Percentiles rank a stretch among this genome's conserved stretches.
Evolutionary conservation across 2,113 vertebrate genomes (phyloP).

Genomic region (Pteronura brasiliensis): DNA sequence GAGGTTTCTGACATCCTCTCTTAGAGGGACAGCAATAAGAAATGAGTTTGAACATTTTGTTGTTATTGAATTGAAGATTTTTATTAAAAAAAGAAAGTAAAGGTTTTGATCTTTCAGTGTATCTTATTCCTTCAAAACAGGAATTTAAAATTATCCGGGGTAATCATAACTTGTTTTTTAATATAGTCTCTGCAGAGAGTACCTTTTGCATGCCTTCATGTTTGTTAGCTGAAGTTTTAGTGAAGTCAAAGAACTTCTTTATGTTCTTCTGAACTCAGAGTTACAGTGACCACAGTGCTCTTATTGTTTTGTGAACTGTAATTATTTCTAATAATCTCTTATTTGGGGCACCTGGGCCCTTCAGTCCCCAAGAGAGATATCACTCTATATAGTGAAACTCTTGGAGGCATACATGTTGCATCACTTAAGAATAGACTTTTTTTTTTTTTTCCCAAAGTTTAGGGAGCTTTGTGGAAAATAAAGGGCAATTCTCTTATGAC

Average conservation of each 20-base stretch:
- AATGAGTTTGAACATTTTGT: neutral
- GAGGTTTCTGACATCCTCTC: neutral
- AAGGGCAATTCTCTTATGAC: neutral
- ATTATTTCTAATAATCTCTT: slow-evolving; percentile 54
- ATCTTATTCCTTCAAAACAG: slow-evolving; percentile 12
- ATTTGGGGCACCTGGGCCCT: slow-evolving; percentile 54
- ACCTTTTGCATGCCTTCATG: neutral
- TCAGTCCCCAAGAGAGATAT: neutral
- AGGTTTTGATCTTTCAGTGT: neutral
- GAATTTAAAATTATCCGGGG: neutral
- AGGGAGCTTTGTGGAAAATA: slow-evolving; percentile 12
- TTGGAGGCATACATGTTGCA: slow-evolving; percentile 40
- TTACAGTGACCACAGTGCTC: neutral
- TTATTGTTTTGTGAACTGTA: slow-evolving; percentile 37
- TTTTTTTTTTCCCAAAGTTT: neutral
- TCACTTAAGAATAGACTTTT: slow-evolving; percentile 29
- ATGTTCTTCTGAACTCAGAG: neutral
- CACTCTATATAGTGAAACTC: slow-evolving; percentile 14
- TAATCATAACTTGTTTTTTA: neutral
- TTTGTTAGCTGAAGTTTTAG: slow-evolving; percentile 44
- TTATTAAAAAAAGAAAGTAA: neutral
- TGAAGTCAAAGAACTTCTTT: neutral
- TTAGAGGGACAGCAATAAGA: neutral
- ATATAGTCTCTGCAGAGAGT: neutral
- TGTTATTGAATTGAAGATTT: neutral